Conservation (phyloP, 2,797 vertebrate genomes). For the Tenualosa thibaudeaui region DNA sequence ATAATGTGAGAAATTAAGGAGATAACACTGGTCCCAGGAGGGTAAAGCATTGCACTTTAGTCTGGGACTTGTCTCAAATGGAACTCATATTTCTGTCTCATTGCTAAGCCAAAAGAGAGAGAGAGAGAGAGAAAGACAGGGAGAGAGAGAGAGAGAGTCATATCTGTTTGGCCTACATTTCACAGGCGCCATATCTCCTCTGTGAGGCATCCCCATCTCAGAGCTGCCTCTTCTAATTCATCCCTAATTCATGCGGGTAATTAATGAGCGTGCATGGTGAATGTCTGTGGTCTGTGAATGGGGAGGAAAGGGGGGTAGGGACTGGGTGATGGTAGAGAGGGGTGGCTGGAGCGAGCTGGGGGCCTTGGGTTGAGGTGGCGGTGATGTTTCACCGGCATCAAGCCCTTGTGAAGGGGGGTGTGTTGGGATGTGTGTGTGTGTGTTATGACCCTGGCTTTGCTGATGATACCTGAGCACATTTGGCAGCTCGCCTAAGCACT, state of each 20-base stretch:
- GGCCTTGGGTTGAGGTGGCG: not conserved
- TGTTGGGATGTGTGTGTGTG: not conserved
- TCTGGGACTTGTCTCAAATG: not conserved
- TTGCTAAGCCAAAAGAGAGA: not conserved
- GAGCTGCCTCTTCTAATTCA: constrained; percentile 25
- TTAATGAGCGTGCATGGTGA: constrained; percentile 45
- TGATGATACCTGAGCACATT: constrained; percentile 56
- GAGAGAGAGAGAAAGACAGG: not conserved
- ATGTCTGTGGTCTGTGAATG: constrained; percentile 29
- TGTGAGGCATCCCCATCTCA: constrained; percentile 28
- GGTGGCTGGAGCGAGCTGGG: not conserved
- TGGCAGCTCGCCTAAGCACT: constrained; percentile 54
- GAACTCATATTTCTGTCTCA: constrained; percentile 21
- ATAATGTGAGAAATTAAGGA: constrained; percentile 29
- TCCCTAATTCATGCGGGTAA: constrained; percentile 39
- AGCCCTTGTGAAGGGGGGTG: not conserved
- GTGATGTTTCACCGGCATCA: not conserved
- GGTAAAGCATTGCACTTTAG: constrained; percentile 25
- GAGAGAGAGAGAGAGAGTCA: not conserved
- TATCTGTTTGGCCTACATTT: constrained; percentile 11
- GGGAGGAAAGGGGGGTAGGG: not conserved
- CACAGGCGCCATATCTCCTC: not conserved
- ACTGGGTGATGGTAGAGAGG: not conserved
- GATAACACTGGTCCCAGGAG: constrained; percentile 25
- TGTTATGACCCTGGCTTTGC: constrained; percentile 24